Conservation (phyloP, 2,888 invertebrate genomes). For the Apoda limacodes region DNA sequence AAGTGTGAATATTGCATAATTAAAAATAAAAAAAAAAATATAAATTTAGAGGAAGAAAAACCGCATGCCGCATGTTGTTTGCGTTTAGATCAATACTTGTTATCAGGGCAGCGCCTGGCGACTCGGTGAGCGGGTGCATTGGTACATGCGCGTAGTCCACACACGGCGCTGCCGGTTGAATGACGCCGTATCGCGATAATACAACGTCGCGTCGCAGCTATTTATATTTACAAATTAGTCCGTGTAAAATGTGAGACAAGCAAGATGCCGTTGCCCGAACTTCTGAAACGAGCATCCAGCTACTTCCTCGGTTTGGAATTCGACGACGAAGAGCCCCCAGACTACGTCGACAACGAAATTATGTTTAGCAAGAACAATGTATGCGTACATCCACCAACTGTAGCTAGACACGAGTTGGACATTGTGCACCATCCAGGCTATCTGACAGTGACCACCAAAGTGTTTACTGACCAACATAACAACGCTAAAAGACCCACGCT, state of each 20-base stretch:
- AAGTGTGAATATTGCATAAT: too few relatives aligned
- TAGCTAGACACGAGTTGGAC: constrained; percentile 84
- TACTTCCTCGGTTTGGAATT: constrained; percentile 80
- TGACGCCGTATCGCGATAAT: too few relatives aligned
- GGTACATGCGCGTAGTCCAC: constrained; percentile 62
- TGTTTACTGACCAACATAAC: constrained; percentile 82
- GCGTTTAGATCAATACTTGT: constrained; percentile 67
- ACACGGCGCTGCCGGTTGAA: too few relatives aligned
- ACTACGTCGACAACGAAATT: constrained; percentile 86
- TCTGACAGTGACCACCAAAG: constrained; percentile 87
- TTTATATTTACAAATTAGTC: too few relatives aligned
- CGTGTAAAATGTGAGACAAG: constrained; percentile 58
- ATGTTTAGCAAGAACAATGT: constrained; percentile 96
- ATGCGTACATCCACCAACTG: constrained; percentile 94
- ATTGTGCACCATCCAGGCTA: constrained; percentile 93
- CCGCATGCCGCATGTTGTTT: too few relatives aligned
- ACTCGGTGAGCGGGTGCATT: too few relatives aligned
- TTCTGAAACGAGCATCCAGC: constrained; percentile 82
- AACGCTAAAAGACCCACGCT: constrained; percentile 83
- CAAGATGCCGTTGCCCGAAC: constrained; percentile 81
- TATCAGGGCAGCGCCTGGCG: too few relatives aligned
- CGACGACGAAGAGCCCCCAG: constrained; percentile 68
- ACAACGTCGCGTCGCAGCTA: too few relatives aligned
- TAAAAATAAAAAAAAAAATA: too few relatives aligned
- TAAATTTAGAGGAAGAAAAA: too few relatives aligned